Evolutionary conservation across 2,113 vertebrate species (phyloP).

Genomic region (Morone saxatilis): DNA sequence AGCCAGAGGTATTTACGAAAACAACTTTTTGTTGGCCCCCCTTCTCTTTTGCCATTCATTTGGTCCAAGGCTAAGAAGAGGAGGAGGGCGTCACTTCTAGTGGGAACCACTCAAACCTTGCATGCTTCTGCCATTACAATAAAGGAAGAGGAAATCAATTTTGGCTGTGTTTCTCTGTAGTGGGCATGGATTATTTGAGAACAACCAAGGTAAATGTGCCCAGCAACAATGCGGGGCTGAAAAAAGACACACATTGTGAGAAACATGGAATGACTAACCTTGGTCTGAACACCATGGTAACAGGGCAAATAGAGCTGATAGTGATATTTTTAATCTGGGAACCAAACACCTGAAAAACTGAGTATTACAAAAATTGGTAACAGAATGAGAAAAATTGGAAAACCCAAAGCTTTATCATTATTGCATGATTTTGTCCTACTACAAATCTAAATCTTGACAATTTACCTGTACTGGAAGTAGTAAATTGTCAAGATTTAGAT

Average conservation of each 20-base stretch:
- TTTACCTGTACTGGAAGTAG: not conserved
- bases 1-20: slow-evolving; percentile 42
- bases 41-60: slow-evolving; percentile 50
- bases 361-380: slow-evolving; percentile 4
- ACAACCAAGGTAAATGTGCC: slow-evolving; percentile 76
- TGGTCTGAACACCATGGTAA: slow-evolving; percentile 76
- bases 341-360: slow-evolving; percentile 25
- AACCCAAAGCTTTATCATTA: not conserved
- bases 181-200: slow-evolving; percentile 55
- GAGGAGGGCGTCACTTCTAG: slow-evolving; percentile 53
- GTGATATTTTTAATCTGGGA: slow-evolving; percentile 30
- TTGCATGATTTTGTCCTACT: not conserved
- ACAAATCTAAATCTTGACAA: slow-evolving; percentile 7
- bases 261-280: slow-evolving; percentile 68
- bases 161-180: slow-evolving; percentile 58
- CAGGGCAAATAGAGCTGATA: slow-evolving; percentile 49
- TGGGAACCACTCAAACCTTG: slow-evolving; percentile 63
- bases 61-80: slow-evolving; percentile 69
- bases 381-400: not conserved
- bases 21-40: slow-evolving; percentile 29
- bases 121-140: slow-evolving; percentile 62
- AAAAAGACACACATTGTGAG: slow-evolving; percentile 48
- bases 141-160: slow-evolving; percentile 74
- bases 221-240: slow-evolving; percentile 37
- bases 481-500: not conserved